These are phyloP conservation scores for Xanthorhoe spadicearia DNA, from an alignment of 2,888 invertebrate genomes.

Conservation along the genomic window DNA sequence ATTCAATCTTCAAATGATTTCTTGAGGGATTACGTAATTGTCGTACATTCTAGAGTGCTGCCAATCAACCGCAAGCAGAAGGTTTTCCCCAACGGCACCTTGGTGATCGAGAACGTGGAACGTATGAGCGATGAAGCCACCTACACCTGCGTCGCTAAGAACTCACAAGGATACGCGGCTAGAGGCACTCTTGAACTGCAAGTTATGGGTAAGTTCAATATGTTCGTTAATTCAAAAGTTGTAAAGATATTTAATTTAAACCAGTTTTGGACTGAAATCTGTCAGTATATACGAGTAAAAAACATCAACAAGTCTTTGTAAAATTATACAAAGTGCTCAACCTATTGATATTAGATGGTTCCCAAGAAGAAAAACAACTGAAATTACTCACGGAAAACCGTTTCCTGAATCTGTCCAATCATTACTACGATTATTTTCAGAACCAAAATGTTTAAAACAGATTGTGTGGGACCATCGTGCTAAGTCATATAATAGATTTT, in stretches of 20 bases:
- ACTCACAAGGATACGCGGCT: conserved; percentile 95
- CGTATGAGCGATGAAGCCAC: conserved; percentile 96
- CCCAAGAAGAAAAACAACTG: too few relatives aligned
- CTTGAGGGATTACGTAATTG: conserved; percentile 30
- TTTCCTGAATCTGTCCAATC: background rate
- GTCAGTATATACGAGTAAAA: too few relatives aligned
- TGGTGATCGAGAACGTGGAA: conserved; percentile 97
- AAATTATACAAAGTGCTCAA: too few relatives aligned
- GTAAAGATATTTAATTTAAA: too few relatives aligned
- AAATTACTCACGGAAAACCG: background rate
- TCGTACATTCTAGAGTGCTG: conserved; percentile 84
- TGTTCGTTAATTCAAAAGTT: background rate
- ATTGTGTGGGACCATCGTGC: background rate
- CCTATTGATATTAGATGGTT: too few relatives aligned
- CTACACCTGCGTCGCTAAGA: conserved; percentile 97
- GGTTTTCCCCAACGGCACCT: conserved; percentile 95
- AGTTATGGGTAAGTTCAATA: conserved; percentile 96
- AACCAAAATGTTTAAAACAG: background rate
- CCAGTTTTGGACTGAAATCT: too few relatives aligned
- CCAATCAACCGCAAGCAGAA: conserved; percentile 98
- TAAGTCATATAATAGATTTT: background rate
- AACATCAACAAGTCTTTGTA: too few relatives aligned
- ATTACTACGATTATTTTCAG: background rate
- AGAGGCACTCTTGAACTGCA: conserved; percentile 95
- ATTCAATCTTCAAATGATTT: background rate